Conservation (phyloP, 2,888 invertebrate species). For the Pterostichus niger region DNA sequence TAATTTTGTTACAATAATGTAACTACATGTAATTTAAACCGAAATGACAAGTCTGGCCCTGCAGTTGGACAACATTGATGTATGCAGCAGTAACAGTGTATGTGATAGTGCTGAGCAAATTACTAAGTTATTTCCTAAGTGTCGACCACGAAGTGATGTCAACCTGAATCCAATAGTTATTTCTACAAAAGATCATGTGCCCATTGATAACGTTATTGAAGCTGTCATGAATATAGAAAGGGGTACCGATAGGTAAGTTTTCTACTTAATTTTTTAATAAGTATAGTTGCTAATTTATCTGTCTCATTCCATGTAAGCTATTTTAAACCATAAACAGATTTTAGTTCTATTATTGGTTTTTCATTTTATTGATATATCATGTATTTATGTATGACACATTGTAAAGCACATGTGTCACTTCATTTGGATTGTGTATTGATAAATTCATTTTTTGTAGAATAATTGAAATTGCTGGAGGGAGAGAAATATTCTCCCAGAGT, state of each 20-base stretch:
- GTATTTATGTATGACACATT: not conserved
- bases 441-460: constrained; percentile 77
- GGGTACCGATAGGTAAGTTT: constrained; percentile 75
- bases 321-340: too few relatives aligned
- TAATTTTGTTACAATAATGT: constrained; percentile 60
- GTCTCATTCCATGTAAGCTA: too few relatives aligned
- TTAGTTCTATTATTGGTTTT: too few relatives aligned
- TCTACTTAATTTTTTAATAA: not conserved
- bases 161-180: constrained; percentile 79
- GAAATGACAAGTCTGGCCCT: constrained; percentile 77
- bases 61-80: constrained; percentile 77
- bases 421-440: too few relatives aligned
- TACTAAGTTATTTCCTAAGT: constrained; percentile 92
- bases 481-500: constrained; percentile 91
- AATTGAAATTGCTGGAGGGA: constrained; percentile 89
- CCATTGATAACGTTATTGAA: constrained; percentile 75
- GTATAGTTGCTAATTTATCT: too few relatives aligned
- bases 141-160: constrained; percentile 85
- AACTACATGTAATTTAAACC: constrained; percentile 68
- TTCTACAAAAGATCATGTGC: constrained; percentile 75
- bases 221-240: constrained; percentile 79
- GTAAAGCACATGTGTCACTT: too few relatives aligned
- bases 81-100: constrained; percentile 70
- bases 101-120: constrained; percentile 85
- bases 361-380: constrained; percentile 56